Conservation (phyloP, 2,113 vertebrate species). For the Bos indicus region DNA sequence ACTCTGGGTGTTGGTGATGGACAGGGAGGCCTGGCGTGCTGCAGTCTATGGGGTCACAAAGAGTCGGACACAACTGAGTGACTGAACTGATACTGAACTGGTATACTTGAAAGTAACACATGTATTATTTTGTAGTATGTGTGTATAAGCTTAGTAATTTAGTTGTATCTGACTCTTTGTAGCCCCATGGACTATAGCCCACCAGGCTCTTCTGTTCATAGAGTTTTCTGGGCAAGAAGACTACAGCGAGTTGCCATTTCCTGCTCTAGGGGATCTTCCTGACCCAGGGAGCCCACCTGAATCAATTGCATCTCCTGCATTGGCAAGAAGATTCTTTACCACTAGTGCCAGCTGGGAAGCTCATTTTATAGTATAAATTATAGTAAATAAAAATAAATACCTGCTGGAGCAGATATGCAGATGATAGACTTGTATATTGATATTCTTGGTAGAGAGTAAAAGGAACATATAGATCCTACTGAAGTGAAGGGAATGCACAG, state of each 20-base stretch:
- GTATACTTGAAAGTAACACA: not conserved
- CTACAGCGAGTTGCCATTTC: not conserved
- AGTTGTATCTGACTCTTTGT: not conserved
- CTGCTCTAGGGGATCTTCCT: not conserved
- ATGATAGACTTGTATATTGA: not conserved
- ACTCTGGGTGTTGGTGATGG: not conserved
- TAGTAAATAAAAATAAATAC: not conserved
- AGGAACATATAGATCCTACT: not conserved
- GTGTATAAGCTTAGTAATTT: not conserved
- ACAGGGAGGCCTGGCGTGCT: not conserved
- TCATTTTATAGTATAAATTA: not conserved
- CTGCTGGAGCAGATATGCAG: not conserved
- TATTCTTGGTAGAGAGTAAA: not conserved
- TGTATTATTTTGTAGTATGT: not conserved
- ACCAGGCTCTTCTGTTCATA: not conserved
- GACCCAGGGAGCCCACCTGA: not conserved
- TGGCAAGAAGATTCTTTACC: not conserved
- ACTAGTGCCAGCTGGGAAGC: not conserved
- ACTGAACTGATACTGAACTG: not conserved
- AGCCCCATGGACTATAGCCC: not conserved
- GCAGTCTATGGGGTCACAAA: not conserved
- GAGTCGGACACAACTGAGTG: not conserved
- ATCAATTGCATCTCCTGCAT: not conserved
- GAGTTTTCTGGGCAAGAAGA: not conserved
- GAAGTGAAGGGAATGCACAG: too few species aligned